Conservation (phyloP, 2,797 vertebrate genomes). For the Epinephelus coioides region DNA sequence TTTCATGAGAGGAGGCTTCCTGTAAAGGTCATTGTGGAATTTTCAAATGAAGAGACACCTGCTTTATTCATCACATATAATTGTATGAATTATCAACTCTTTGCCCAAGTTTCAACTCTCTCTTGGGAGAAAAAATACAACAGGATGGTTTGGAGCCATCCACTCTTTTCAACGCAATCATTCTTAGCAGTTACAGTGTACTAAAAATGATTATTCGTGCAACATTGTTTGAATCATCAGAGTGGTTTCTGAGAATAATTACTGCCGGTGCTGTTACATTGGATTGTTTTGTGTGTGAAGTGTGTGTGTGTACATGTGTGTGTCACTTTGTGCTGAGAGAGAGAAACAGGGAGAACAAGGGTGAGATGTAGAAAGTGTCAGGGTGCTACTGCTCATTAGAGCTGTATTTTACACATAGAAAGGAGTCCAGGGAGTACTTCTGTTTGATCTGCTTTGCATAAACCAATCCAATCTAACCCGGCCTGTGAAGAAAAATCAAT, state of each 20-base stretch:
- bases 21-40: conserved; percentile 84
- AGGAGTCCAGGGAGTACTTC: conserved; percentile 79
- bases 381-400: conserved; percentile 79
- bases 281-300: conserved; percentile 3
- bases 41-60: conserved; percentile 81
- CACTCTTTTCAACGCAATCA: conserved; percentile 28
- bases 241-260: conserved; percentile 32
- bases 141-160: conserved; percentile 20
- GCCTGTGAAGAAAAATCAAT: conserved; percentile 86
- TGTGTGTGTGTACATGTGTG: conserved; percentile 3
- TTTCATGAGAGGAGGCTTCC: conserved; percentile 82
- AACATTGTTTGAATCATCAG: conserved; percentile 36
- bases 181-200: conserved; percentile 33
- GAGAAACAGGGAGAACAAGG: conserved; percentile 30
- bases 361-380: conserved; percentile 48
- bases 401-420: conserved; percentile 81
- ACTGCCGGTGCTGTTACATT: conserved; percentile 15
- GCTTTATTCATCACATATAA: conserved; percentile 78
- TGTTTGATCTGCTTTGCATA: conserved; percentile 87
- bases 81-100: conserved; percentile 76
- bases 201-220: conserved; percentile 38
- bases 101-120: conserved; percentile 63
- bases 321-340: conserved; percentile 32
- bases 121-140: conserved; percentile 32
- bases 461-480: conserved; percentile 83